phyloP scores from a whole-genome alignment of 2,797 vertebrate species.

The Artibeus jamaicensis region DNA sequence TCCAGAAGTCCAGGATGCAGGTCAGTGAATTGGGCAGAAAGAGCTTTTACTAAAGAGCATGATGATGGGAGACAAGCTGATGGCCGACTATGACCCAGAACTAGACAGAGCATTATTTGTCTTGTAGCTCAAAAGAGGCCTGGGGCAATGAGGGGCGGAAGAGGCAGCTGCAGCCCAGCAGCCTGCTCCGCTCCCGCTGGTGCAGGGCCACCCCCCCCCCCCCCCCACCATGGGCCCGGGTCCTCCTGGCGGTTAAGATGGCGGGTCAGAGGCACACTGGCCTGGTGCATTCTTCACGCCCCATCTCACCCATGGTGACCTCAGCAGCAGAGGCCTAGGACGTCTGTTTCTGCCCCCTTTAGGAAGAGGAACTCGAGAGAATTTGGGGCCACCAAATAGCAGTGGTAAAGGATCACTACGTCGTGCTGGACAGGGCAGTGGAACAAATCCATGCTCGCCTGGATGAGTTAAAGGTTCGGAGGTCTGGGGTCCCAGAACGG shows the following conservation, averaged over 20 bases:
- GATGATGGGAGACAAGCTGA: not conserved
- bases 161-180: not conserved
- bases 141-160: accelerated
- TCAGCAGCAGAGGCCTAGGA: not conserved
- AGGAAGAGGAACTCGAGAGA: slow-evolving; percentile 70
- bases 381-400: slow-evolving; percentile 65
- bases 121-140: not conserved
- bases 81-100: not conserved
- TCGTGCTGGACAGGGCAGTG: slow-evolving; percentile 52
- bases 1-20: slow-evolving; percentile 63
- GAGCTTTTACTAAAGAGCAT: not conserved
- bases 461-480: slow-evolving; percentile 66
- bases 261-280: not conserved
- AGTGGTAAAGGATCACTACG: slow-evolving; percentile 64
- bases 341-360: not conserved
- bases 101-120: not conserved
- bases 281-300: not conserved
- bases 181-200: too few relatives aligned
- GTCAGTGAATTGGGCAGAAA: slow-evolving; percentile 19
- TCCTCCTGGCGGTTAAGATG: not conserved
- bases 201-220: too few relatives aligned
- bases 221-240: too few relatives aligned
- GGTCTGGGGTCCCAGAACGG: not conserved
- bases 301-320: accelerated
- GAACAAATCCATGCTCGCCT: slow-evolving; percentile 56